phyloP scores from a whole-genome alignment of 2,113 vertebrate genomes.

The Brachirus orientalis region DNA sequence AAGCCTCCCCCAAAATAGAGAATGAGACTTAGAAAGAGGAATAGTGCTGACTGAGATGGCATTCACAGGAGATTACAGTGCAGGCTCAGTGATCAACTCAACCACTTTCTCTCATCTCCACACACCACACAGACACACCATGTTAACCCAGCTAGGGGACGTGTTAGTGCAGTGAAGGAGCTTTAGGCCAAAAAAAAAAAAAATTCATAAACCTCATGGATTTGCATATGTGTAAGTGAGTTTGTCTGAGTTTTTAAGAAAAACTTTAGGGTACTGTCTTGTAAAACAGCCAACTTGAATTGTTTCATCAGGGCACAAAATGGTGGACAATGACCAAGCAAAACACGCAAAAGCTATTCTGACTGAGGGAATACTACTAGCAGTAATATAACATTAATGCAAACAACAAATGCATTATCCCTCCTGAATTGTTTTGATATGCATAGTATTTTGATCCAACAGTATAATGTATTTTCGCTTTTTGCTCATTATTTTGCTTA shows the following conservation, averaged over 20 bases:
- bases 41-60: conserved; percentile 87
- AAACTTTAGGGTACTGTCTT: too few species aligned
- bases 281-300: too few species aligned
- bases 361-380: too few species aligned
- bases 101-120: conserved; percentile 79
- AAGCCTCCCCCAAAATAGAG: conserved; percentile 31
- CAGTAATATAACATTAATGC: too few species aligned
- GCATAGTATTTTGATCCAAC: too few species aligned
- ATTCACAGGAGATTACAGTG: conserved; percentile 83
- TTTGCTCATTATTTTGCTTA: too few species aligned
- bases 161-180: not conserved
- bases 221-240: not conserved
- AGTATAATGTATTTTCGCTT: too few species aligned
- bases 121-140: conserved; percentile 16
- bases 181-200: not conserved
- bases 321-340: too few species aligned
- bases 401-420: too few species aligned
- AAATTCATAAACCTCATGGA: conserved; percentile 42
- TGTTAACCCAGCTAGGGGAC: conserved; percentile 17
- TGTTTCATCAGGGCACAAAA: too few species aligned
- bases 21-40: conserved; percentile 54
- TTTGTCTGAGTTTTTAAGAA: not conserved
- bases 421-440: too few species aligned
- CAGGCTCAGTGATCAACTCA: conserved; percentile 84
- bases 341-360: too few species aligned